Conservation (phyloP, 2,888 invertebrate species). For the Drosophila suboccidentalis region DNA sequence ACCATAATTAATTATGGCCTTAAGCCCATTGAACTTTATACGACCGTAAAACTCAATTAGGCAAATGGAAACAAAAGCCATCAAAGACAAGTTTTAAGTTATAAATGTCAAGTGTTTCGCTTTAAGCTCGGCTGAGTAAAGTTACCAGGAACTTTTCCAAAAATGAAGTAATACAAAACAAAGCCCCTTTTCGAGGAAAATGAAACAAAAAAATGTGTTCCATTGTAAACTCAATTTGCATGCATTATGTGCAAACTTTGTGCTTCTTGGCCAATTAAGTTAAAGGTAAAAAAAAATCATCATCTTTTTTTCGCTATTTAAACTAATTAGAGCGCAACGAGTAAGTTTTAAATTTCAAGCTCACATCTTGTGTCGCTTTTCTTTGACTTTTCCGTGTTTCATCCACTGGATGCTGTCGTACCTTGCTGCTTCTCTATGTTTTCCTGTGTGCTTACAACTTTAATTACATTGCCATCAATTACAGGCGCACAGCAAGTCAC, state of each 20-base stretch:
- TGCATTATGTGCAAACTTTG: conserved; percentile 46
- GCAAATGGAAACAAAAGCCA: neutral
- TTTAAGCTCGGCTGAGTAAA: conserved; percentile 8
- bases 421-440: conserved; percentile 40
- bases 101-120: conserved; percentile 18
- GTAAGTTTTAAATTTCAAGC: conserved; percentile 14
- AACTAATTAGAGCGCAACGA: conserved; percentile 54
- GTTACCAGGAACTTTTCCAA: neutral
- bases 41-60: conserved; percentile 17
- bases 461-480: conserved; percentile 68
- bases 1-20: neutral
- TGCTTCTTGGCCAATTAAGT: conserved; percentile 1
- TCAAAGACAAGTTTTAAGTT: conserved; percentile 15
- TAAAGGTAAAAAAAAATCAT: conserved; percentile 10
- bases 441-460: conserved; percentile 55
- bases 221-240: conserved; percentile 60
- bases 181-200: neutral
- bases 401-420: conserved; percentile 10
- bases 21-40: neutral
- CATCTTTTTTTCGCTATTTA: conserved; percentile 29
- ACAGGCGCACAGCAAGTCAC: conserved; percentile 35
- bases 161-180: conserved; percentile 2
- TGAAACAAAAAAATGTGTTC: conserved; percentile 15
- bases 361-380: conserved; percentile 15
- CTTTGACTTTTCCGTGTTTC: conserved; percentile 15